Evolutionary conservation across 1,140 invertebrate genomes (phyloP).

Genomic region (Caenorhabditis elegans): WBcel235 BX284605.5:17680501-17681000

Average conservation of each 20-base stretch:
- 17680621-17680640: too few species aligned
- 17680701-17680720: neutral
- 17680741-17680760: neutral
- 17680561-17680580: too few species aligned
- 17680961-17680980: neutral
- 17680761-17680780: neutral
- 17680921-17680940: neutral
- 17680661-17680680: neutral
- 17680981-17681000: too few species aligned
- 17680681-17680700: neutral
- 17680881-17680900: neutral
- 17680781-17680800: neutral
- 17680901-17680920: slow-evolving; percentile 15
- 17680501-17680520: too few species aligned
- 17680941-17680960: neutral
- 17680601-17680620: too few species aligned
- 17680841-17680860: neutral
- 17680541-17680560: too few species aligned
- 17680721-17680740: neutral
- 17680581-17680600: too few species aligned
- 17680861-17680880: neutral
- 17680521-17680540: too few species aligned
- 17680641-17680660: too few species aligned
- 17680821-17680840: neutral
- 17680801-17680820: neutral